A percentile compares a stretch with the other conserved stretches of the same genome.
Evolutionary conservation across 2,113 vertebrate species (phyloP).

Genomic region (Mesocricetus auratus): DNA sequence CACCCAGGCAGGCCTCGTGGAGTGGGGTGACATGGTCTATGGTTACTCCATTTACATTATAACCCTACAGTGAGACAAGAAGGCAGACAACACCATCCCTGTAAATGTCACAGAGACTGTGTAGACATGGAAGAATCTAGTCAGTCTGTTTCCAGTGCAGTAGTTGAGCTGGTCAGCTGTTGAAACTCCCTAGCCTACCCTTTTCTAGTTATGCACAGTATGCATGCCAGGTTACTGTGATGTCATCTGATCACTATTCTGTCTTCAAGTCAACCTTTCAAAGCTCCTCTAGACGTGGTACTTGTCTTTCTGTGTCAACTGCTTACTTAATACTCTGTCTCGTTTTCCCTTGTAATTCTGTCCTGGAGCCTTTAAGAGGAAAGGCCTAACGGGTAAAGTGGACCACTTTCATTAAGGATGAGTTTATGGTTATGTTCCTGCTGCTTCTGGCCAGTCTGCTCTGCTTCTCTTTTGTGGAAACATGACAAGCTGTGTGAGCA

Average conservation of each 20-base stretch:
- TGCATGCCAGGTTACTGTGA: not conserved
- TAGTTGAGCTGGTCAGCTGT: not conserved
- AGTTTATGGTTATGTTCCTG: not conserved
- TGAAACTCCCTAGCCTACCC: not conserved
- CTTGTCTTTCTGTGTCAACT: not conserved
- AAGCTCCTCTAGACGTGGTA: not conserved
- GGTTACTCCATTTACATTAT: conserved; percentile 95
- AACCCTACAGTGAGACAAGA: conserved; percentile 90
- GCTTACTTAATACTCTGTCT: not conserved
- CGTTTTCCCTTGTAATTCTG: not conserved
- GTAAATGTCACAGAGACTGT: not conserved
- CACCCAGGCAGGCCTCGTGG: conserved; percentile 96
- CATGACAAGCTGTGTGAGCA: not conserved
- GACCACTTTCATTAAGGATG: not conserved
- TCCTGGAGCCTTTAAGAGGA: not conserved
- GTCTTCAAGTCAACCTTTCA: not conserved
- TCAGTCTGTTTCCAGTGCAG: not conserved
- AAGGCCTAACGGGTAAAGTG: not conserved
- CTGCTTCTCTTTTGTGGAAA: not conserved
- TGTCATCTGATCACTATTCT: not conserved
- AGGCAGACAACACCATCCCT: not conserved
- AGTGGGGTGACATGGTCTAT: conserved; percentile 96
- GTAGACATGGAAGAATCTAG: not conserved
- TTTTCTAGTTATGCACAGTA: not conserved
- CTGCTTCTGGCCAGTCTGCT: not conserved